phyloP scores from a whole-genome alignment of 2,113 vertebrate genomes.

The Aplodontia rufa region DNA sequence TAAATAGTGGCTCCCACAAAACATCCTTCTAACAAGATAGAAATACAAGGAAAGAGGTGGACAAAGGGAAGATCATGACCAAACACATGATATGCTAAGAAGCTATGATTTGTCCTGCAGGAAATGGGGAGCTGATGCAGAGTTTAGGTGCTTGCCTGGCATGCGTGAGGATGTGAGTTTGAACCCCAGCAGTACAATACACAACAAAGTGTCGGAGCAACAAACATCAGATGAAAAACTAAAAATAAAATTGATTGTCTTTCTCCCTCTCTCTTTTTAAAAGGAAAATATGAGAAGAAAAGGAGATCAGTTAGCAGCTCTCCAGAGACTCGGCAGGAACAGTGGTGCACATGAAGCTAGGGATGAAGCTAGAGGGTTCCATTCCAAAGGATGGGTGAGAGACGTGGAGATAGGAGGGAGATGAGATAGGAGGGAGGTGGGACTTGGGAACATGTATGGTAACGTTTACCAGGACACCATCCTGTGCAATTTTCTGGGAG shows the following conservation, averaged over 20 bases:
- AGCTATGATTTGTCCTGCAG: background rate
- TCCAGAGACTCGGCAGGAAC: background rate
- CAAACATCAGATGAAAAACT: too few relatives aligned
- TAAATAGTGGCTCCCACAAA: background rate
- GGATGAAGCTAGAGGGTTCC: background rate
- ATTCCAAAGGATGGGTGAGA: background rate
- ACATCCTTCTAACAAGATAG: background rate
- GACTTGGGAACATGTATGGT: background rate
- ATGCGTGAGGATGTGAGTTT: too few relatives aligned
- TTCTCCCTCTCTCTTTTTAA: too few relatives aligned
- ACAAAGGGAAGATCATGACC: background rate
- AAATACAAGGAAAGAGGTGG: background rate
- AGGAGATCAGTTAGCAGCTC: background rate
- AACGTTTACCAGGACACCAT: constrained; percentile 10
- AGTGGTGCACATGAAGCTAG: background rate
- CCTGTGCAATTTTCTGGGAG: background rate
- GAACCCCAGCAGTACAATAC: too few relatives aligned
- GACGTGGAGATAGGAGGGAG: background rate
- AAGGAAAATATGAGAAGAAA: too few relatives aligned
- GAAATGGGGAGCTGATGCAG: background rate
- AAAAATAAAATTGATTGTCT: too few relatives aligned
- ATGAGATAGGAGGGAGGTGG: background rate
- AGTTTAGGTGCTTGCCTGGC: too few relatives aligned
- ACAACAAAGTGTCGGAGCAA: too few relatives aligned
- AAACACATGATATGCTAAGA: background rate